A percentile compares a stretch with the other conserved stretches of the same genome.
Evolutionary conservation across 2,888 invertebrate genomes (phyloP).

Genomic region (Nemotelus nigrinus): DNA sequence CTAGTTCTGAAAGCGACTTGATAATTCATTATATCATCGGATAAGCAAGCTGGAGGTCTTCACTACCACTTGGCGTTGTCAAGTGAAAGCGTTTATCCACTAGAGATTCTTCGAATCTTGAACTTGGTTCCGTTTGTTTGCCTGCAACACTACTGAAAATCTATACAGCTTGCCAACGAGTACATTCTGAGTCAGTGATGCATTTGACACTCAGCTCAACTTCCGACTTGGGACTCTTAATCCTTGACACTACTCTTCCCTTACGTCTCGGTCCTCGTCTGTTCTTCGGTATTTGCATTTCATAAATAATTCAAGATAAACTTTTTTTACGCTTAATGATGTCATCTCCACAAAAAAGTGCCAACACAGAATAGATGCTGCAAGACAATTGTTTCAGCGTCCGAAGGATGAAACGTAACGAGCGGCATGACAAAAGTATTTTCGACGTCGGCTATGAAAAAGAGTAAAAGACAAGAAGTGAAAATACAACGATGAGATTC

Average conservation of each 20-base stretch:
- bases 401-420: no score
- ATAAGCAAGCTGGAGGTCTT: not conserved
- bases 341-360: slow-evolving; percentile 45
- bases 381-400: no score
- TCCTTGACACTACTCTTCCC: slow-evolving; percentile 19
- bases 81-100: not conserved
- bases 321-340: slow-evolving; percentile 49
- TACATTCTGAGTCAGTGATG: not conserved
- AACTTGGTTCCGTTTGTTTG: slow-evolving; percentile 2
- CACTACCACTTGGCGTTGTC: not conserved
- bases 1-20: slow-evolving; percentile 16
- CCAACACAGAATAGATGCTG: not conserved
- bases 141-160: not conserved
- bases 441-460: no score
- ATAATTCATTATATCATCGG: slow-evolving; percentile 17
- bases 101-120: not conserved
- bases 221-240: not conserved
- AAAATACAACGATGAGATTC: no score
- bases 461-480: no score
- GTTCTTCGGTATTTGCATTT: slow-evolving; percentile 42
- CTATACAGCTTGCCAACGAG: not conserved
- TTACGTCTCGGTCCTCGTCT: slow-evolving; percentile 17
- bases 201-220: not conserved
- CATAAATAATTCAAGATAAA: slow-evolving; percentile 49
- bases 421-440: no score